phyloP scores from a whole-genome alignment of 1,140 invertebrate species.

The Hirudo medicinalis region DNA sequence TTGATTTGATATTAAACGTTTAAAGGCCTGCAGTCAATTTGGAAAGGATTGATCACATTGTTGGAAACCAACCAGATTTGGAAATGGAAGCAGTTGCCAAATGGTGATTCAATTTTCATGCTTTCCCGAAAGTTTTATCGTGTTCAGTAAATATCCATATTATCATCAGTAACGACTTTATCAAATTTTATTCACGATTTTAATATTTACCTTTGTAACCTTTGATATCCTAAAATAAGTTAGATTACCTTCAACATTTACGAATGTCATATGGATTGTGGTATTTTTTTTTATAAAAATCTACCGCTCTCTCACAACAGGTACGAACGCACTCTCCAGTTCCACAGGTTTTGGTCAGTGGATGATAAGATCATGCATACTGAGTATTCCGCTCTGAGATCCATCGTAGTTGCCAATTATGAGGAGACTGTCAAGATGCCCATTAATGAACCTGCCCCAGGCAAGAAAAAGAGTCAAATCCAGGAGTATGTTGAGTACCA shows the following conservation, averaged over 20 bases:
- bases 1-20: slow-evolving; percentile 30
- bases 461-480: slow-evolving; percentile 91
- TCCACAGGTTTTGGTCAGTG: slow-evolving; percentile 98
- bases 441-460: slow-evolving; percentile 92
- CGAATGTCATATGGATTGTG: too few relatives aligned
- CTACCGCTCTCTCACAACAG: slow-evolving; percentile 32
- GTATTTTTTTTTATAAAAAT: too few relatives aligned
- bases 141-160: too few relatives aligned
- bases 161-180: too few relatives aligned
- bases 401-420: slow-evolving; percentile 91
- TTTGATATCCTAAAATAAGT: too few relatives aligned
- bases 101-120: slow-evolving; percentile 52
- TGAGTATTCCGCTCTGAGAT: slow-evolving; percentile 83
- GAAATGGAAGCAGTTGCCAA: slow-evolving; percentile 73
- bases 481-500: slow-evolving; percentile 97
- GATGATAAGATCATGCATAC: slow-evolving; percentile 92
- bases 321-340: slow-evolving; percentile 82
- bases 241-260: background rate
- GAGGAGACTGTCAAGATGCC: slow-evolving; percentile 94
- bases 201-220: too few relatives aligned
- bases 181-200: too few relatives aligned
- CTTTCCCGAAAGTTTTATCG: background rate
- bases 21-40: slow-evolving; percentile 59
- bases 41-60: slow-evolving; percentile 88
- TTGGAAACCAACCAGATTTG: slow-evolving; percentile 87